Evolutionary conservation across 2,113 vertebrate genomes (phyloP).

Genomic region (Indicator maculatus): DNA sequence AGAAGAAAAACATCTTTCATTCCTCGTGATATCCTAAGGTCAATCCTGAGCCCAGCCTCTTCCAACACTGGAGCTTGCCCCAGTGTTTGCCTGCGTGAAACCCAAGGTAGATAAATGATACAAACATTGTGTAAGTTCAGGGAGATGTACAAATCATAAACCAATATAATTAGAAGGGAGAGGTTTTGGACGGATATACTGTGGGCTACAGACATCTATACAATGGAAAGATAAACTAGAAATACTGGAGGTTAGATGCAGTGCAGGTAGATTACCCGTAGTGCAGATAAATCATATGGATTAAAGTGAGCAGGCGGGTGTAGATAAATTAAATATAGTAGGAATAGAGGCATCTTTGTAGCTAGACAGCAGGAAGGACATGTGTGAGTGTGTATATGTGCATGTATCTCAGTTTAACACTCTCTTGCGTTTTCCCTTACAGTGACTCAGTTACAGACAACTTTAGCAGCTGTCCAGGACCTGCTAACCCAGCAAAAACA

Average conservation of each 20-base stretch:
- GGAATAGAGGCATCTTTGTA: constrained; percentile 37
- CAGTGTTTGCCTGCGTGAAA: background rate
- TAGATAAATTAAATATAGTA: constrained; percentile 55
- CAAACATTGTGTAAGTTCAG: constrained; percentile 21
- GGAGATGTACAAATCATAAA: constrained; percentile 67
- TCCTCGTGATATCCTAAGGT: background rate
- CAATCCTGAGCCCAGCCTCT: background rate
- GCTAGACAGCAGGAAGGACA: constrained; percentile 16
- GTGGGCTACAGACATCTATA: constrained; percentile 72
- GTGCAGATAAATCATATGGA: constrained; percentile 66
- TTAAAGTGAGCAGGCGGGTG: constrained; percentile 45
- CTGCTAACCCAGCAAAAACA: constrained; percentile 93
- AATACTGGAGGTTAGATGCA: constrained; percentile 71
- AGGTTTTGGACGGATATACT: constrained; percentile 73
- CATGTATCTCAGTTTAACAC: background rate
- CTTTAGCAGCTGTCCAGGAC: constrained; percentile 90
- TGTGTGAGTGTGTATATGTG: background rate
- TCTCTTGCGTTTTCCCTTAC: constrained; percentile 40
- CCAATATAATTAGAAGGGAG: constrained; percentile 77
- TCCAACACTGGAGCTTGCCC: background rate
- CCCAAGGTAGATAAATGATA: constrained; percentile 57
- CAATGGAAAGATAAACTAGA: constrained; percentile 74
- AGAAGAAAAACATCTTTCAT: background rate
- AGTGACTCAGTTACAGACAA: constrained; percentile 94
- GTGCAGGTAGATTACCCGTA: constrained; percentile 67